Conservation (phyloP, 2,797 vertebrate species). For the Aulostomus chinensis region DNA sequence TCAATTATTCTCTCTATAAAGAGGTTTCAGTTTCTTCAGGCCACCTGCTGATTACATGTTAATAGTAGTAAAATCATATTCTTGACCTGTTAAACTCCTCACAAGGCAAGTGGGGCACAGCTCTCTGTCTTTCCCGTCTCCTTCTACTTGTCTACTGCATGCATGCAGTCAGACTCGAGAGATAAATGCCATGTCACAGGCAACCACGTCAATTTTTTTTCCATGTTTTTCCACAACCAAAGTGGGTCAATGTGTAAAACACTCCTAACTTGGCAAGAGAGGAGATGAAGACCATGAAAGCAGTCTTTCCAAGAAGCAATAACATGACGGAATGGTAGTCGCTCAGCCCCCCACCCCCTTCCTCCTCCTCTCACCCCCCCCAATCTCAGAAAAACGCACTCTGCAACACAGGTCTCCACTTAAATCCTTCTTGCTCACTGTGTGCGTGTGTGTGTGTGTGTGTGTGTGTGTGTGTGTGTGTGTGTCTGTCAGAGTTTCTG, state of each 20-base stretch:
- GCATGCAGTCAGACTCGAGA: slow-evolving; percentile 29
- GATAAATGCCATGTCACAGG: slow-evolving; percentile 64
- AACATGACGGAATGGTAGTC: slow-evolving; percentile 66
- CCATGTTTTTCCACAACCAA: slow-evolving; percentile 74
- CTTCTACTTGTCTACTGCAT: too few relatives aligned
- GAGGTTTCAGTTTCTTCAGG: too few relatives aligned
- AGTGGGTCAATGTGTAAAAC: slow-evolving; percentile 83
- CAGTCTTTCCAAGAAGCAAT: slow-evolving; percentile 72
- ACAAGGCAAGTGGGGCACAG: slow-evolving; percentile 38
- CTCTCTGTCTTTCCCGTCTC: slow-evolving; percentile 9
- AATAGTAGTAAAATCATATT: too few relatives aligned
- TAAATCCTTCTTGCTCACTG: slow-evolving; percentile 14
- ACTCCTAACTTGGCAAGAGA: slow-evolving; percentile 74
- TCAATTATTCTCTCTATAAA: too few relatives aligned
- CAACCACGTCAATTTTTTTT: slow-evolving; percentile 52
- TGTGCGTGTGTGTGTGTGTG: slow-evolving; percentile 6
- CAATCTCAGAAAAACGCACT: slow-evolving; percentile 41
- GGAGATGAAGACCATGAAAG: slow-evolving; percentile 69
- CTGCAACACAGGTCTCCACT: slow-evolving; percentile 42
- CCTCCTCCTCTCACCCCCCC: slow-evolving; percentile 2
- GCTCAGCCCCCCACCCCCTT: slow-evolving; percentile 24
- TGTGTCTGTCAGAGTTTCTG: too few relatives aligned
- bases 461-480: too few relatives aligned
- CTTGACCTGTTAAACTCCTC: slow-evolving; percentile 49
- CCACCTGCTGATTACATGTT: too few relatives aligned